Evolutionary conservation across 2,888 invertebrate genomes (phyloP), one percentile per base, ranked within the genome.

Genomic region (Andricus quercusramuli): DNA sequence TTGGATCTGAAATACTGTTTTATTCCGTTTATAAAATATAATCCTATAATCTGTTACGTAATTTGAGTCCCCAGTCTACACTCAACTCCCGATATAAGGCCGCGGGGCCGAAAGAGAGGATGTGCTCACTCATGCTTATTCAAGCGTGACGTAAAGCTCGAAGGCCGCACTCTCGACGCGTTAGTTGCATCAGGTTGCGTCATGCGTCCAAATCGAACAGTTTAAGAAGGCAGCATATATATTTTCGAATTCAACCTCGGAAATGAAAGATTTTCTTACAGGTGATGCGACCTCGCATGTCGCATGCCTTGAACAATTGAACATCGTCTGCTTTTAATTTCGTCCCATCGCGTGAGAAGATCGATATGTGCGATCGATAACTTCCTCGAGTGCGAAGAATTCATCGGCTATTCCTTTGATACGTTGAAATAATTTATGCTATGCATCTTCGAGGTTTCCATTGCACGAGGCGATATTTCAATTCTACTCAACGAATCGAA

Each of bases 361-460:
- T 67, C 67, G 41, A 67, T 67, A 67, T 67, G 67, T 13, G 37
- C 67, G 41, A 67, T 67, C 67, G 41, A 67, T 41, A 67, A 22
- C 41, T 67, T 67, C 41, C 67, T 67, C n/a, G 22, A 67, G 67
- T 67, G 67, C 41, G 67, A 67, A 67, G 67, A 67, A 67, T 67
- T 37, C 67, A 67, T 67, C 41, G 67, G 67, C 67, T 67, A 67
- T 67, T 67, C 41, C 67, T 67, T 67, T 67, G 67, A 67, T 41
- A 67, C 15, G 11, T 32, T n/a, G 22, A 67, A 67, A 41, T 67
- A 67, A 67, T 41, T 37, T 67, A 67, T 67, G n/a, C 22, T 41
- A 6, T 67, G 41, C 67, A 67, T 41, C 67, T 67, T 65, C 41
- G 37, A n/a, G 41, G 22, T 37, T 67, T 67, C 11, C 37, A 41